Evolutionary conservation across 2,888 invertebrate genomes (phyloP).

Genomic region (Pollenia labialis): DNA sequence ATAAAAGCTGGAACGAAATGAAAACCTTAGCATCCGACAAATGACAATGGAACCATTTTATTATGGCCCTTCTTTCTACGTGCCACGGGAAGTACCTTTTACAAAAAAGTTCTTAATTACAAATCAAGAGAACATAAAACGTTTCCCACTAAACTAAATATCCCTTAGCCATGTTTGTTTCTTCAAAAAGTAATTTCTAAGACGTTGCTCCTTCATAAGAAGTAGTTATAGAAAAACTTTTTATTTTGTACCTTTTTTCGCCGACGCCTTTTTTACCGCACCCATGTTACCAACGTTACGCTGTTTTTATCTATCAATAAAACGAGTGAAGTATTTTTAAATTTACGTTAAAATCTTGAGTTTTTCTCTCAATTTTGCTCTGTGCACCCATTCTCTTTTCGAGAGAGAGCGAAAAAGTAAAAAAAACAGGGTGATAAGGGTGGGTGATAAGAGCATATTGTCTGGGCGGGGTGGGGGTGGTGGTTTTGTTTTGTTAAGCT

Average conservation of each 20-base stretch:
- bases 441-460: neutral
- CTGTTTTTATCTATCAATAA: slow-evolving; percentile 38
- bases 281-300: slow-evolving; percentile 68
- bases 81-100: no score
- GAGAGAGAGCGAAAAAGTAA: neutral
- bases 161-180: no score
- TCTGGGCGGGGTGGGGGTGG: neutral
- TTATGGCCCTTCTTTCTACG: no score
- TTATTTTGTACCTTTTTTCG: neutral
- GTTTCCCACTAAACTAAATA: no score
- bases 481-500: slow-evolving; percentile 14
- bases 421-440: neutral
- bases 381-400: neutral
- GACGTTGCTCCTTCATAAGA: no score
- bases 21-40: no score
- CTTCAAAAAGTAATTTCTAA: no score
- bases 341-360: slow-evolving; percentile 12
- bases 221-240: no score
- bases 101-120: no score
- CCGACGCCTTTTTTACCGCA: slow-evolving; percentile 68
- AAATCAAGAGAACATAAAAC: no score
- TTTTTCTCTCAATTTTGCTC: neutral
- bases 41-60: no score
- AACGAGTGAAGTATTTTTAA: slow-evolving; percentile 35
- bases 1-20: no score